Percentiles rank a stretch among this genome's conserved stretches.
Evolutionary conservation across 2,113 vertebrate genomes (phyloP).

Genomic region (Sinocyclocheilus rhinocerous): DNA sequence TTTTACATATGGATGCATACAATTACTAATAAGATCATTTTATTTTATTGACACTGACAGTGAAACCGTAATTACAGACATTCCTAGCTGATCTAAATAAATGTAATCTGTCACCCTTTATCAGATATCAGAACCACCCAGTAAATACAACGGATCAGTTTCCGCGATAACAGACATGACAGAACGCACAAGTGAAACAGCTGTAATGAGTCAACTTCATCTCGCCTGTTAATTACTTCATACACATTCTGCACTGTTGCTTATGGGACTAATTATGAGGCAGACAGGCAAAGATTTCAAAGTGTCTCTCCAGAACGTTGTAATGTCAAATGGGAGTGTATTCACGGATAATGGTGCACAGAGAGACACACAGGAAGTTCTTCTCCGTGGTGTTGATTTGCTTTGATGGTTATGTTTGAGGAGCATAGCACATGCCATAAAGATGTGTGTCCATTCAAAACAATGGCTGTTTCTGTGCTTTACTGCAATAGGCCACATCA

Average conservation of each 20-base stretch:
- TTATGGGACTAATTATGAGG: conserved; percentile 31
- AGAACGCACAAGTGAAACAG: background rate
- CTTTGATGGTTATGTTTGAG: conserved; percentile 13
- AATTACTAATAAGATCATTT: background rate
- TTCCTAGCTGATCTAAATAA: background rate
- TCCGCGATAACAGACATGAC: background rate
- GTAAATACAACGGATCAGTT: background rate
- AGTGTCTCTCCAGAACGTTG: background rate
- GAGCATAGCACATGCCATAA: background rate
- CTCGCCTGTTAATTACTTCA: conserved; percentile 17
- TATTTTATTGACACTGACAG: background rate
- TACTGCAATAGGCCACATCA: background rate
- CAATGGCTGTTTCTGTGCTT: conserved; percentile 3
- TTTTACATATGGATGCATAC: background rate
- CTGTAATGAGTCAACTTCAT: conserved; percentile 4
- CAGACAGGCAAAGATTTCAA: background rate
- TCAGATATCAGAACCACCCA: background rate
- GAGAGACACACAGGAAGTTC: conserved; percentile 34
- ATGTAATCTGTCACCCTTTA: background rate
- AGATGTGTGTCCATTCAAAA: background rate
- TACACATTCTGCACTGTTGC: conserved; percentile 8
- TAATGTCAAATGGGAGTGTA: conserved; percentile 39
- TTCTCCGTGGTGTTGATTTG: conserved; percentile 7
- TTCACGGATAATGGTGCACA: background rate
- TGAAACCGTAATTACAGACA: background rate